A percentile compares a stretch with the other conserved stretches of the same genome.
These are phyloP conservation scores for Rhagonycha lutea DNA, from an alignment of 2,888 invertebrate genomes.

Conservation along the genomic window DNA sequence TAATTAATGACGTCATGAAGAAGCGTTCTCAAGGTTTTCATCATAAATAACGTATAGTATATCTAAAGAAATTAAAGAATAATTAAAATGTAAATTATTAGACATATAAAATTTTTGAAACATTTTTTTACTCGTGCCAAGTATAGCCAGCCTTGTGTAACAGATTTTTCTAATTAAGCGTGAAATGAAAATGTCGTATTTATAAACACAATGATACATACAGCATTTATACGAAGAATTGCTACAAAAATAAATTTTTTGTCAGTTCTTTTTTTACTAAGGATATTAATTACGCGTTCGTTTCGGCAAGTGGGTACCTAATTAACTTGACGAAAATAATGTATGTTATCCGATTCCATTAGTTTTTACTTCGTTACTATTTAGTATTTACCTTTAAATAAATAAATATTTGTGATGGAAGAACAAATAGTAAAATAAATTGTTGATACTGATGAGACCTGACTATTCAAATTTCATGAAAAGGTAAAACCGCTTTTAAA, in stretches of 20 bases:
- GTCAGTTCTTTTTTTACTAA: background rate
- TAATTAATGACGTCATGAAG: background rate
- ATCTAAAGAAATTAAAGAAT: background rate
- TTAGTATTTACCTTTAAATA: background rate
- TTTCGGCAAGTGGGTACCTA: background rate
- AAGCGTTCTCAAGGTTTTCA: background rate
- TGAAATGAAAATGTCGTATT: background rate
- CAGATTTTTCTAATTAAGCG: background rate
- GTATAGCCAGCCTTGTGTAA: background rate
- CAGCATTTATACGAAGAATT: background rate
- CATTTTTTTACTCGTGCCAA: background rate
- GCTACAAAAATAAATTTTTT: background rate
- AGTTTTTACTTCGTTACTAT: background rate
- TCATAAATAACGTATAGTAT: background rate
- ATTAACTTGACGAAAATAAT: background rate
- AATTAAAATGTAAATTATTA: background rate
- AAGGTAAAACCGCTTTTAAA: too few species aligned
- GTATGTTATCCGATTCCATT: background rate
- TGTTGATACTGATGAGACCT: too few species aligned
- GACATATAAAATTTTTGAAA: background rate
- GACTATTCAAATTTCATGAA: too few species aligned
- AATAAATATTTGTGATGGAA: background rate
- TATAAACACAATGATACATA: background rate
- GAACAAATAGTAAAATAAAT: too few species aligned
- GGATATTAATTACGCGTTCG: background rate